Conservation (phyloP, 2,797 vertebrate genomes). For the Muscicapa comitata region DNA sequence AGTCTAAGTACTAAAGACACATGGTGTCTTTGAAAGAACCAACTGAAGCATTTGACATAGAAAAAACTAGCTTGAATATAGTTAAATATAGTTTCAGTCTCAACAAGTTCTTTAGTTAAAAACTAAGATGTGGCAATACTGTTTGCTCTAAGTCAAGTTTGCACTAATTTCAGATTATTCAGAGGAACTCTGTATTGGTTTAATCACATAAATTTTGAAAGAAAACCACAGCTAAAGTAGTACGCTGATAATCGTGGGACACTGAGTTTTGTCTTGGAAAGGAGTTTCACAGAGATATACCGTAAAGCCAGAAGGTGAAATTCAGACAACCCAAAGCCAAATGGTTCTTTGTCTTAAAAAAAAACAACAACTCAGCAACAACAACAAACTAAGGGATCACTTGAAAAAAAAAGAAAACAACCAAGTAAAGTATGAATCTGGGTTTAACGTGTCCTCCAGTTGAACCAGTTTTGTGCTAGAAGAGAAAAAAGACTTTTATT, state of each 20-base stretch:
- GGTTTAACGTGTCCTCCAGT: not conserved
- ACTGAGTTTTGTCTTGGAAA: not conserved
- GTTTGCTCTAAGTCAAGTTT: not conserved
- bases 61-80: not conserved
- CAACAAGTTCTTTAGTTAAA: not conserved
- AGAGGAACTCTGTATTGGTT: not conserved
- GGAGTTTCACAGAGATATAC: not conserved
- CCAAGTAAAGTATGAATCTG: not conserved
- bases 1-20: not conserved
- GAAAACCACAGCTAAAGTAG: not conserved
- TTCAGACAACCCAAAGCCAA: not conserved
- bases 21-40: not conserved
- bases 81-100: not conserved
- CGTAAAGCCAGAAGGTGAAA: not conserved
- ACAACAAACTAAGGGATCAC: not conserved
- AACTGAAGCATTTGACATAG: not conserved
- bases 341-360: not conserved
- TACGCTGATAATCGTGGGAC: not conserved
- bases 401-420: not conserved
- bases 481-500: constrained; percentile 22
- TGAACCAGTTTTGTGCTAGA: constrained; percentile 10
- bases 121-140: not conserved
- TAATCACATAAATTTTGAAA: not conserved
- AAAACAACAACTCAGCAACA: too few species aligned
- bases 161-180: not conserved